A percentile compares a stretch with the other conserved stretches of the same genome.
Evolutionary conservation across 2,888 invertebrate genomes (phyloP).

Genomic region (Sinhomidia bicolor): DNA sequence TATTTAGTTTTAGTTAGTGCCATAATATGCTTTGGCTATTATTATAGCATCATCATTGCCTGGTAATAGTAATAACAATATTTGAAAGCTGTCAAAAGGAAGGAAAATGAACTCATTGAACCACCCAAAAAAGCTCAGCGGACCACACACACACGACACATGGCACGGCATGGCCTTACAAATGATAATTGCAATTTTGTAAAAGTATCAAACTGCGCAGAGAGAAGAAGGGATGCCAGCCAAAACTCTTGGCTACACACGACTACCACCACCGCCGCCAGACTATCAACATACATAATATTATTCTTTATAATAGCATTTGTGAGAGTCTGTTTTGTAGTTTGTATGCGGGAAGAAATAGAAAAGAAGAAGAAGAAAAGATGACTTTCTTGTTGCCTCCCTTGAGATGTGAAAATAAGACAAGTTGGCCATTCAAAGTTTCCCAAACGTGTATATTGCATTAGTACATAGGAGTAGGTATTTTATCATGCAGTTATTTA

Average conservation of each 20-base stretch:
- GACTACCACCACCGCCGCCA: background rate
- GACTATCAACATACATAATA: background rate
- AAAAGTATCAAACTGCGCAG: constrained; percentile 56
- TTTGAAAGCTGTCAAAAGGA: constrained; percentile 68
- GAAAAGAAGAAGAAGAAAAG: constrained; percentile 1
- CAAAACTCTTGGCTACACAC: background rate
- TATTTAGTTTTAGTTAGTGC: too few species aligned
- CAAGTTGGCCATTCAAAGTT: background rate
- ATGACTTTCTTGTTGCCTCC: constrained; percentile 20
- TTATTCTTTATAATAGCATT: background rate
- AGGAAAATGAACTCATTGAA: constrained; percentile 68
- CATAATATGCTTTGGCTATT: background rate
- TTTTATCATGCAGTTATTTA: background rate
- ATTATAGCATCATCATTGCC: constrained; percentile 43
- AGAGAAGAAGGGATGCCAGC: constrained; percentile 13
- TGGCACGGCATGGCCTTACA: constrained; percentile 57
- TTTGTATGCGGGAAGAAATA: background rate
- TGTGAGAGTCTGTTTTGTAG: background rate
- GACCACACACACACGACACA: constrained; percentile 68
- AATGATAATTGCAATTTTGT: constrained; percentile 65
- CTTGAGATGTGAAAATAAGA: background rate
- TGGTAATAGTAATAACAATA: constrained; percentile 44
- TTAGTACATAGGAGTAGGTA: too few species aligned
- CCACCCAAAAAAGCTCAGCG: constrained; percentile 56
- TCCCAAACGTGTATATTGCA: background rate